Percentiles rank a stretch among this genome's conserved stretches.
phyloP scores from a whole-genome alignment of 2,797 vertebrate genomes.

The Hyperoplus immaculatus region DNA sequence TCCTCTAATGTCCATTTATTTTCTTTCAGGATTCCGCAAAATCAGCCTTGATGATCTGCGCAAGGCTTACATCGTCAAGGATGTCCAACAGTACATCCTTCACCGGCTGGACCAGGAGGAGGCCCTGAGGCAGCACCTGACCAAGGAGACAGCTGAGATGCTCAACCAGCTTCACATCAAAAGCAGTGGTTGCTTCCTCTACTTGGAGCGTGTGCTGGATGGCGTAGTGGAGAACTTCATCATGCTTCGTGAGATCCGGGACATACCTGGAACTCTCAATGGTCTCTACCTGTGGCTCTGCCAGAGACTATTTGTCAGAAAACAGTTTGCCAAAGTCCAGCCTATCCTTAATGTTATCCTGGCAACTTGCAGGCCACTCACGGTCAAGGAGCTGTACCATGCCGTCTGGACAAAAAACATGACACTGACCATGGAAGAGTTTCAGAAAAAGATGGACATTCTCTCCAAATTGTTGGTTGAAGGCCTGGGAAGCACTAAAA shows the following conservation, averaged over 20 bases:
- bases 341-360: conserved; percentile 98
- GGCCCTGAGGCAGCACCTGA: conserved; percentile 96
- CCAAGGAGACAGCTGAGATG: conserved; percentile 99
- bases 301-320: conserved; percentile 98
- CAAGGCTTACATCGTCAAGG: conserved; percentile 98
- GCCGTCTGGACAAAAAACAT: conserved; percentile 99
- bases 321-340: conserved; percentile 98
- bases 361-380: conserved; percentile 94
- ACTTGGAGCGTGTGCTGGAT: conserved; percentile 96
- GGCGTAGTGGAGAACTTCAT: conserved; percentile 98
- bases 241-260: conserved; percentile 97
- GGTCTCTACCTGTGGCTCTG: conserved; percentile 99
- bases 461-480: conserved; percentile 95
- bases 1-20: conserved; percentile 47
- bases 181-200: conserved; percentile 98
- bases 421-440: conserved; percentile 93
- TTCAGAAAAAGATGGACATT: conserved; percentile 98
- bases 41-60: conserved; percentile 98
- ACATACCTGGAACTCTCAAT: conserved; percentile 98
- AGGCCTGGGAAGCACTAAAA: conserved; percentile 93
- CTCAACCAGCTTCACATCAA: conserved; percentile 99
- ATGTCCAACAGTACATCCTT: conserved; percentile 99
- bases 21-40: conserved; percentile 93
- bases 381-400: conserved; percentile 93
- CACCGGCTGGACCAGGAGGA: conserved; percentile 98